phyloP scores from a whole-genome alignment of 2,888 invertebrate species.

The Nemapogon koenigi region DNA sequence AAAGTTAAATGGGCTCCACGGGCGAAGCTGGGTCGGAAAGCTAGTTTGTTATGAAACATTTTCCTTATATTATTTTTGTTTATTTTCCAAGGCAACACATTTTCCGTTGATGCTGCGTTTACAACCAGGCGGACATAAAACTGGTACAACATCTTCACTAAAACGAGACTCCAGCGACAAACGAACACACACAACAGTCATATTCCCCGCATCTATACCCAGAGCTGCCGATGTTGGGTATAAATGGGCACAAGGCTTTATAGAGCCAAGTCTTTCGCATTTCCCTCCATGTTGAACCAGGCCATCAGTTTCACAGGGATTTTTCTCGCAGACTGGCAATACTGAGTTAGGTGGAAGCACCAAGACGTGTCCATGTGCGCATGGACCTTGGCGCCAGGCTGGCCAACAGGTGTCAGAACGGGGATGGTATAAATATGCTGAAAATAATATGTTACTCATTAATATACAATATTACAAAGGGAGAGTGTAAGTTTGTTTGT shows the following conservation, averaged over 20 bases:
- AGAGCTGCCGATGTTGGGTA: slow-evolving; percentile 39
- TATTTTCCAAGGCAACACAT: too few species aligned
- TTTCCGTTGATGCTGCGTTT: slow-evolving; percentile 33
- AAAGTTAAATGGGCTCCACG: too few species aligned
- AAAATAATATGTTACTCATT: slow-evolving; percentile 19
- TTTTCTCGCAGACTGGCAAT: slow-evolving; percentile 65
- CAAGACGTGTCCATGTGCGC: slow-evolving; percentile 58
- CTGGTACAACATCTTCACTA: slow-evolving; percentile 18
- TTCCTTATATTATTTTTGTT: too few species aligned
- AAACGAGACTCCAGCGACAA: slow-evolving; percentile 31
- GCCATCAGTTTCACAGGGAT: slow-evolving; percentile 67
- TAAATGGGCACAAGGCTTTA: slow-evolving; percentile 40
- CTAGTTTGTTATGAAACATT: too few species aligned
- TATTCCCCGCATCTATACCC: slow-evolving; percentile 66
- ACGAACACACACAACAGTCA: slow-evolving; percentile 64
- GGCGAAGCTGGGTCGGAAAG: too few species aligned
- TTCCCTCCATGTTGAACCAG: slow-evolving; percentile 43
- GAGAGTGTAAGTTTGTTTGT: too few species aligned
- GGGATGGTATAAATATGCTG: slow-evolving; percentile 68
- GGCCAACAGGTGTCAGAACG: slow-evolving; percentile 66
- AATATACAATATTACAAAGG: slow-evolving; percentile 1
- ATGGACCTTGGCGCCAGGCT: slow-evolving; percentile 71
- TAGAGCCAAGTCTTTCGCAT: slow-evolving; percentile 44
- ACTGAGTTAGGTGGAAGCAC: slow-evolving; percentile 52
- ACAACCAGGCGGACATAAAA: slow-evolving; percentile 33